These are phyloP conservation scores for Pachydiplax longipennis DNA, from an alignment of 2,888 invertebrate species.

Conservation along the genomic window DNA sequence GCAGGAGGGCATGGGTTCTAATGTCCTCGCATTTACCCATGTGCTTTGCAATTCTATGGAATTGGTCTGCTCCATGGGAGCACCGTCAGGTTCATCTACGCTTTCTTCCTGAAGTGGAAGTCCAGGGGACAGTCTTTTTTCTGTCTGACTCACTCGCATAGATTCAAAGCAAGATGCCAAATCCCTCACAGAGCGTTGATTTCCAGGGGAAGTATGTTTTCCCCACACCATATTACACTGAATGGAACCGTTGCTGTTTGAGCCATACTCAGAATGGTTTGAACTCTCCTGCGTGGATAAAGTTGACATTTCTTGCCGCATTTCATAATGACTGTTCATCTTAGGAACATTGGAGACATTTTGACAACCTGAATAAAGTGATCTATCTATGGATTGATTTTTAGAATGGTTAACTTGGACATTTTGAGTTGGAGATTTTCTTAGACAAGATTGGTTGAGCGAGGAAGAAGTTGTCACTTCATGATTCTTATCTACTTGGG, in stretches of 20 bases:
- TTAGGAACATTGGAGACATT: not conserved
- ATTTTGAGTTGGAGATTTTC: not conserved
- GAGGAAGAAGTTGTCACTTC: not conserved
- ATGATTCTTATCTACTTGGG: slow-evolving; percentile 16
- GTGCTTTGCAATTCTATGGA: not conserved
- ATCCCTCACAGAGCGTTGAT: slow-evolving; percentile 71
- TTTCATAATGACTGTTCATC: not conserved
- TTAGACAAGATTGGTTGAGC: not conserved
- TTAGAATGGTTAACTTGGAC: not conserved
- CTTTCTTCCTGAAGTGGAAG: not conserved
- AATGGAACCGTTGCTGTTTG: not conserved
- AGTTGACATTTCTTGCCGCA: not conserved
- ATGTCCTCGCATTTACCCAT: slow-evolving; percentile 18
- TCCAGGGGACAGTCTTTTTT: not conserved
- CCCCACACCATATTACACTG: not conserved
- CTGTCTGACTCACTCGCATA: slow-evolving; percentile 49
- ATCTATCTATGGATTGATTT: not conserved
- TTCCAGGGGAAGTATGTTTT: slow-evolving; percentile 36
- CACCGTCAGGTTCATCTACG: slow-evolving; percentile 1
- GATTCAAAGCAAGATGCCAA: slow-evolving; percentile 83
- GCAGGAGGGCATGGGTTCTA: not conserved
- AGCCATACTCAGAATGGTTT: not conserved
- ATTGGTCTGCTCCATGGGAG: not conserved
- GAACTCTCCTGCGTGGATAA: not conserved
- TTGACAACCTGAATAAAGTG: not conserved